A percentile compares a stretch with the other conserved stretches of the same genome.
Evolutionary conservation across 2,888 invertebrate genomes (phyloP).

Genomic region (Xestia rhomboidea): DNA sequence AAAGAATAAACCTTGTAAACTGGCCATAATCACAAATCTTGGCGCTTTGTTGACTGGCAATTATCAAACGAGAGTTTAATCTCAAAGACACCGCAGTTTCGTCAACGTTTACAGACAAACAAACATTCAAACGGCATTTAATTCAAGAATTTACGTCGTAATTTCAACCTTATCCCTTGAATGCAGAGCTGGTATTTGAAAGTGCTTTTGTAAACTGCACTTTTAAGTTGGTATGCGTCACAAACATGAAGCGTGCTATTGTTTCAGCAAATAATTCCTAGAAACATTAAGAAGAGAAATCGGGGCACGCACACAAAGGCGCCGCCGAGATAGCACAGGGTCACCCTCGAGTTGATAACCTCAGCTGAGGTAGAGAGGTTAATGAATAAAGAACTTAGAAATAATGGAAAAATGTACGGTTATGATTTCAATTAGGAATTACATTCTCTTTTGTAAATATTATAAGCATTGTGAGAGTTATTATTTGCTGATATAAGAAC

Average conservation of each 20-base stretch:
- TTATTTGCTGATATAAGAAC: neutral
- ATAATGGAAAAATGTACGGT: neutral
- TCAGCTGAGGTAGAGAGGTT: slow-evolving; percentile 41
- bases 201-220: slow-evolving; percentile 18
- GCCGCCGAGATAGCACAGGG: slow-evolving; percentile 78
- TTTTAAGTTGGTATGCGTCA: slow-evolving; percentile 73
- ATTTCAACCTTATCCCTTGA: slow-evolving; percentile 66
- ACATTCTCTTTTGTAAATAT: slow-evolving; percentile 1
- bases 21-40: slow-evolving; percentile 86
- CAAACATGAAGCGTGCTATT: slow-evolving; percentile 85
- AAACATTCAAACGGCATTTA: slow-evolving; percentile 67
- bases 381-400: slow-evolving; percentile 53
- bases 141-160: slow-evolving; percentile 50
- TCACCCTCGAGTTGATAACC: slow-evolving; percentile 73
- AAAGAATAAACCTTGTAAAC: slow-evolving; percentile 71
- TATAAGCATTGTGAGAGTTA: neutral
- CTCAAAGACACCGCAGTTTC: slow-evolving; percentile 87
- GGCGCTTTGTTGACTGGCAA: slow-evolving; percentile 82
- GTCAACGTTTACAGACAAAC: slow-evolving; percentile 81
- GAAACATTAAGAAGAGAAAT: slow-evolving; percentile 86
- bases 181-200: slow-evolving; percentile 26
- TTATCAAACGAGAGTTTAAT: slow-evolving; percentile 86
- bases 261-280: slow-evolving; percentile 89
- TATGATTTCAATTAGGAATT: slow-evolving; percentile 19
- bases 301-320: slow-evolving; percentile 81